Percentiles rank a stretch among this genome's conserved stretches.
phyloP scores from a whole-genome alignment of 1,140 invertebrate species.

The Aphelinus certus region DNA sequence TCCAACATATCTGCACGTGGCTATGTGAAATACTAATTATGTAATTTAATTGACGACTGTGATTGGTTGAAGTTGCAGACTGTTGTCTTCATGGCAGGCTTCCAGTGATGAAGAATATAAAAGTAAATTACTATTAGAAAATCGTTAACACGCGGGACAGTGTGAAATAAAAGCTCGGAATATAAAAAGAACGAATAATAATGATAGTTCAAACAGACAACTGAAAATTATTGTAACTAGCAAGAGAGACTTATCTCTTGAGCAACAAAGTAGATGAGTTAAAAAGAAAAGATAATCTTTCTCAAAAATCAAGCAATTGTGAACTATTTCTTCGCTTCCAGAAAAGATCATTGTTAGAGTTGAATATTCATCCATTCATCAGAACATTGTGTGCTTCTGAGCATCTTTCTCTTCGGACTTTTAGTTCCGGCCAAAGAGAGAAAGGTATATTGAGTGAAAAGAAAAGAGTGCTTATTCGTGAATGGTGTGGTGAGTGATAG shows the following conservation, averaged over 20 bases:
- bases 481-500: background rate
- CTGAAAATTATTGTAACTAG: no score
- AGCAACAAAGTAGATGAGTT: background rate
- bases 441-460: constrained; percentile 1
- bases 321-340: constrained; percentile 33
- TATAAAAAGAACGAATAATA: background rate
- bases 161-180: background rate
- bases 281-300: constrained; percentile 20
- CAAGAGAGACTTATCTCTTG: background rate
- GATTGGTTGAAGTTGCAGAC: constrained; percentile 39
- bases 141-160: constrained; percentile 17
- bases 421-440: background rate
- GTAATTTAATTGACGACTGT: constrained; percentile 38
- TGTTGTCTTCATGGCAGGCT: constrained; percentile 60
- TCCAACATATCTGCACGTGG: no score
- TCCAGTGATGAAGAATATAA: constrained; percentile 47
- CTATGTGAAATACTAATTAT: constrained; percentile 24
- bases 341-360: constrained; percentile 1
- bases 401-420: no score
- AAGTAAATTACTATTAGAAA: background rate
- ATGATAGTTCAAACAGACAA: background rate
- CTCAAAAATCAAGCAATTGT: constrained; percentile 29
- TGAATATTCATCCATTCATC: constrained; percentile 25
- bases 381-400: constrained; percentile 28
- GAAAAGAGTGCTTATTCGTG: constrained; percentile 14